Base-by-base conservation (phyloP, 1,140 invertebrate genomes). In the Drosophila ambigua region DNA sequence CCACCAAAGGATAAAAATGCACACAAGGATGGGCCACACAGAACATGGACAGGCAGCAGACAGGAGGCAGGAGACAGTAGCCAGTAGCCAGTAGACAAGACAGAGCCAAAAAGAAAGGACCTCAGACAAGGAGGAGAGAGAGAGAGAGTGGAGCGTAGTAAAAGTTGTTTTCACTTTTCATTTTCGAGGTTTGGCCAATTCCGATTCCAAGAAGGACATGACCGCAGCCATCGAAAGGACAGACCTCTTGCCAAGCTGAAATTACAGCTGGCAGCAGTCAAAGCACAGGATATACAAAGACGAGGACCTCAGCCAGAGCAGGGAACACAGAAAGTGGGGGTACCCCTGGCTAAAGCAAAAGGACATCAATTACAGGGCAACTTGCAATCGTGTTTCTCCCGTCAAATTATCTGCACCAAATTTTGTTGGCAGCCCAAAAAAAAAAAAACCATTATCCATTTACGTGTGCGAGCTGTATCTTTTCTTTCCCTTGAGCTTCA, bases 141-240 rank as follows among this genome's bases (percentile, higher is more conserved):
- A 39, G 35, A 39, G 35, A 4, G 35, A 35, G 31, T 35, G 31
- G 9, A 39, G 35, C 11, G 35, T 64, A 88, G 83, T 90, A 90
- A 90, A 90, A 90, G 87, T 90, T 88, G 77, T 90, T 90, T 90
- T 90, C 87, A 90, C 87, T 90, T 90, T 90, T 81, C 88, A 73
- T 73, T 74, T 46, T 23, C 26, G 50, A 53, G 73, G 68, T 66
- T 57, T 71, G 75, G 77, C 62, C 78, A 75, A 80, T 85, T 85
- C 62, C 78, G 72, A 77, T 85, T 85, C 78, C 69, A 39, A 72
- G 67, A 79, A 85, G 83, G 83, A 87, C 79, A 73, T 52, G 73
- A 79, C 79, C 75, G 64, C 71, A 73, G 50, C 79, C 77, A 75
- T 78, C 79, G 66, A 77, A 61, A 43, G 11, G 58, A n/a, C 54